These are phyloP conservation scores for Rhinella marina DNA, from an alignment of 2,797 vertebrate species.

Conservation along the genomic window DNA sequence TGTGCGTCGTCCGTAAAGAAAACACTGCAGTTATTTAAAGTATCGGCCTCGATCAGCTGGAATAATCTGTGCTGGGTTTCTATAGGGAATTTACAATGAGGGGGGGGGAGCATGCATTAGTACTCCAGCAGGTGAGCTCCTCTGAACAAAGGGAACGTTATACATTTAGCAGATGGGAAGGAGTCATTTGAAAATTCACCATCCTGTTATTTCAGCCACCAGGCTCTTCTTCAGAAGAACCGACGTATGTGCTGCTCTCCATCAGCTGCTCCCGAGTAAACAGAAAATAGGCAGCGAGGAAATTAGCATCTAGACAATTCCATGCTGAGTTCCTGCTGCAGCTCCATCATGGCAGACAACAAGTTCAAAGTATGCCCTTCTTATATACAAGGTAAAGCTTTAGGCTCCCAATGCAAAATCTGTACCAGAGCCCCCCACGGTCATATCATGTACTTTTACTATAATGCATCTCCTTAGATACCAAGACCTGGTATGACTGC, in stretches of 20 bases:
- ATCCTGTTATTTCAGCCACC: slow-evolving; percentile 39
- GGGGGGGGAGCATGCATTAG: neutral
- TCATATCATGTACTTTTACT: neutral
- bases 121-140: slow-evolving; percentile 48
- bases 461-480: neutral
- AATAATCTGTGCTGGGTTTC: neutral
- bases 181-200: slow-evolving; percentile 11
- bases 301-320: neutral
- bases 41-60: slow-evolving; percentile 24
- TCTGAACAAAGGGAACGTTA: slow-evolving; percentile 11
- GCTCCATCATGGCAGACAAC: neutral
- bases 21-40: slow-evolving; percentile 29
- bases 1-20: neutral
- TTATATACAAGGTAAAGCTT: neutral
- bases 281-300: neutral
- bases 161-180: slow-evolving; percentile 31
- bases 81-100: neutral
- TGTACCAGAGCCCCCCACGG: neutral
- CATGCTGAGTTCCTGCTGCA: neutral
- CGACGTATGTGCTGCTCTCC: neutral
- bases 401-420: neutral
- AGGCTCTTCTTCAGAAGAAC: neutral
- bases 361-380: neutral
- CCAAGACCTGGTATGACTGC: neutral
- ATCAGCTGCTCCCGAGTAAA: slow-evolving; percentile 16